Base-by-base conservation (phyloP, 2,888 invertebrate genomes). In the Athalia rosae region DNA sequence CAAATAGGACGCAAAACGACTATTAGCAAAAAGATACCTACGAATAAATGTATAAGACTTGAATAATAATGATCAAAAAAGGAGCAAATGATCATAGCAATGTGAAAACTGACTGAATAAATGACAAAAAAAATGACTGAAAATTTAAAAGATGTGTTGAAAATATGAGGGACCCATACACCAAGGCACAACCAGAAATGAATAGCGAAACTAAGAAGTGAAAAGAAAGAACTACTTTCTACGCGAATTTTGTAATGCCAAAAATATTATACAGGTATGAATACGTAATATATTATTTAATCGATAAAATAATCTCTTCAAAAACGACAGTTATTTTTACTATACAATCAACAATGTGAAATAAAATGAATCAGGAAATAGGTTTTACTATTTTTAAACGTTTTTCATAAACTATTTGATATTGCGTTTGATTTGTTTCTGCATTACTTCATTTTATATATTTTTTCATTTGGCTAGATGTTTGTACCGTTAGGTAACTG, bases 401-500 rank as follows among this genome's bases (percentile, higher is more conserved):
- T n/a, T 74, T 58, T 69, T 73, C 28, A 28, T 45, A 59, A 59
- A 59, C 28, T 59, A 47, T 59, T 59, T 4, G 47, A 73, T 59
- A 73, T 47, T 47, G 47, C 15, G 43, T 71, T 13, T 80, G 61
- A 79, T 76, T 81, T 80, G 67, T 76, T 74, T 79, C 66, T 66
- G 78, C 67, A 61, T 79, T 62, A 13, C 66, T 73, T 45, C 45
- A 78, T 69, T 58, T 76, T 73, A 45, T 62, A 80, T 83, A 80
- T 81, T 78, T 67, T 79, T 77, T 62, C 78, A 81, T 85, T 84
- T 84, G 79, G 82, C 80, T 85, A 82, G 79, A 78, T 78, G 82
- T 86, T 85, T 84, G 85, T 85, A 86, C 84, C 80, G 79, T 53
- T 63, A 80, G n/a, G n/a, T 81, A 82, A 80, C 76, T 81, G 77